Percentiles rank a stretch among this genome's conserved stretches.
phyloP scores from a whole-genome alignment of 2,888 invertebrate genomes.

The Eretmocerus hayati region DNA sequence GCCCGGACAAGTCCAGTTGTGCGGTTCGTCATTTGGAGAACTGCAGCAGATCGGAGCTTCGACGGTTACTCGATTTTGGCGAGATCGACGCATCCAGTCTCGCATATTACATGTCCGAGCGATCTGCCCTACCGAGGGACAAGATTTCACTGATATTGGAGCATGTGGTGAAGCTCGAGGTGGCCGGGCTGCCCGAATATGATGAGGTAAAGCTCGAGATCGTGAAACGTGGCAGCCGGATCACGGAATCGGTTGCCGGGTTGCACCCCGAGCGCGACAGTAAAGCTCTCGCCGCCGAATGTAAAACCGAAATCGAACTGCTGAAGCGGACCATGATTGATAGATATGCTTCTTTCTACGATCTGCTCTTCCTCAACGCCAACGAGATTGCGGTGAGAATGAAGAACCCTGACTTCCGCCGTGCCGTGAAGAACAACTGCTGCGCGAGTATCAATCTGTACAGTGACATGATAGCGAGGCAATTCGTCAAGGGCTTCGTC shows the following conservation, averaged over 20 bases:
- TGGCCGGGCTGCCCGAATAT: slow-evolving; percentile 10
- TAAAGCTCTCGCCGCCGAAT: slow-evolving; percentile 3
- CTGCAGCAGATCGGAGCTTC: slow-evolving; percentile 3
- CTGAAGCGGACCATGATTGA: slow-evolving; percentile 9
- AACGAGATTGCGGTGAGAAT: slow-evolving; percentile 16
- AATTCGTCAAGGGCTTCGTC: slow-evolving; percentile 14
- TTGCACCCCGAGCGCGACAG: not conserved
- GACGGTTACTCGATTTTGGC: slow-evolving; percentile 12
- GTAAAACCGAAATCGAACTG: slow-evolving; percentile 5
- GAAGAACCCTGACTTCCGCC: slow-evolving; percentile 6
- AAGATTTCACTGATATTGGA: slow-evolving; percentile 10
- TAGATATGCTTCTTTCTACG: slow-evolving; percentile 17
- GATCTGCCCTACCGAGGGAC: slow-evolving; percentile 8
- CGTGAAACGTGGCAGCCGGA: not conserved
- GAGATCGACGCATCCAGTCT: slow-evolving; percentile 9
- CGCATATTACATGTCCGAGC: slow-evolving; percentile 3
- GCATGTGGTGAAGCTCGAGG: slow-evolving; percentile 12
- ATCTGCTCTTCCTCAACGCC: slow-evolving; percentile 14
- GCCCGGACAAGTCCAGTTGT: too few relatives aligned
- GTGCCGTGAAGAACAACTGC: slow-evolving; percentile 4
- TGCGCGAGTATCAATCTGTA: slow-evolving; percentile 5
- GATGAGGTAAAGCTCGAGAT: slow-evolving; percentile 2
- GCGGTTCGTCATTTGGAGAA: slow-evolving; percentile 13
- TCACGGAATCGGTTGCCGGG: not conserved
- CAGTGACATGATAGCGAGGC: slow-evolving; percentile 12